Conservation (phyloP, 2,113 vertebrate genomes). For the Melierax canorus region DNA sequence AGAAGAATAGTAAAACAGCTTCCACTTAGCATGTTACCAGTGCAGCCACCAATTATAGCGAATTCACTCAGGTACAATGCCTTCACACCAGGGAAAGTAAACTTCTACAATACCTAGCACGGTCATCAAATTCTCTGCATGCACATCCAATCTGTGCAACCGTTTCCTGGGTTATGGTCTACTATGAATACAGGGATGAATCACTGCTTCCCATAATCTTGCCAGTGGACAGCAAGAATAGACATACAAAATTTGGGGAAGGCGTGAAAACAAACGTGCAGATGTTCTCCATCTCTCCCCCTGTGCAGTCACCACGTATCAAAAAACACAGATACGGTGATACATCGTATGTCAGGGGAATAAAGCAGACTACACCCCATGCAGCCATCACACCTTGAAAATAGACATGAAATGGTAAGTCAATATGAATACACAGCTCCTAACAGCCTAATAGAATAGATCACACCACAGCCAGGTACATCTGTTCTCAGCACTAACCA, state of each 20-base stretch:
- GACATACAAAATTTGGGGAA: constrained; percentile 19
- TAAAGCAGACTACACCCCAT: constrained; percentile 66
- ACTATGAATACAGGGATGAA: neutral
- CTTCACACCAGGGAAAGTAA: neutral
- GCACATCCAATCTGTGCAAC: neutral
- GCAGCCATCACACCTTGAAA: constrained; percentile 76
- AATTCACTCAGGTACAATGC: constrained; percentile 30
- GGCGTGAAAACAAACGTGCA: constrained; percentile 12
- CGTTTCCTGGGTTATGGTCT: neutral
- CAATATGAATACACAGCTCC: constrained; percentile 74
- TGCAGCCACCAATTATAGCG: neutral
- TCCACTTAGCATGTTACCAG: constrained; percentile 20
- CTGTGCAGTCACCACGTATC: constrained; percentile 35
- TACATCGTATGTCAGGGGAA: constrained; percentile 57
- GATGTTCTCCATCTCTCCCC: constrained; percentile 13
- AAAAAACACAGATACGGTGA: constrained; percentile 47
- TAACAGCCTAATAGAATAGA: constrained; percentile 77
- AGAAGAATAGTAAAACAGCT: constrained; percentile 55
- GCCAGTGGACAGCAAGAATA: neutral
- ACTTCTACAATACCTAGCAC: neutral
- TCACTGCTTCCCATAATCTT: neutral
- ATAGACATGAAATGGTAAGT: constrained; percentile 75
- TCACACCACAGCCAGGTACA: constrained; percentile 80
- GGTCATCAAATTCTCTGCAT: neutral
- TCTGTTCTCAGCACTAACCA: constrained; percentile 81